A percentile compares a stretch with the other conserved stretches of the same genome.
These are phyloP conservation scores for Botia kubotai DNA, from an alignment of 2,797 vertebrate species.

Conservation along the genomic window DNA sequence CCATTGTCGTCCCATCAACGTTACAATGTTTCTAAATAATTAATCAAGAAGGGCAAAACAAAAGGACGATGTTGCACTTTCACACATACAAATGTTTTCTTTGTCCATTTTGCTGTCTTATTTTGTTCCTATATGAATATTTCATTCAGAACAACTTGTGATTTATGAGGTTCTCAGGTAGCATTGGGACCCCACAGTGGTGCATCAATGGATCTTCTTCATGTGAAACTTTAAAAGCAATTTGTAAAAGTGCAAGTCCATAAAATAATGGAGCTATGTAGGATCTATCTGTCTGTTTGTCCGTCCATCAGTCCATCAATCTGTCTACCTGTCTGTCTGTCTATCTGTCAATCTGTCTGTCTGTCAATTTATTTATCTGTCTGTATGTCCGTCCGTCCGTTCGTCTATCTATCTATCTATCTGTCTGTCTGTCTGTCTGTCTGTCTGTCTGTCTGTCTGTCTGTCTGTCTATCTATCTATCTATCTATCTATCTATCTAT, in stretches of 20 bases:
- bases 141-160: slow-evolving; percentile 64
- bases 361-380: neutral
- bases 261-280: slow-evolving; percentile 26
- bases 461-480: neutral
- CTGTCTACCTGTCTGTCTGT: neutral
- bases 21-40: slow-evolving; percentile 75
- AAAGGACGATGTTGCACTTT: slow-evolving; percentile 58
- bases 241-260: slow-evolving; percentile 38
- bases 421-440: neutral
- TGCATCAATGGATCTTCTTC: slow-evolving; percentile 54
- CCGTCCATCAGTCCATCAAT: too few relatives aligned
- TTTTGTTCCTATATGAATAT: slow-evolving; percentile 68
- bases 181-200: slow-evolving; percentile 40
- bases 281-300: too few relatives aligned
- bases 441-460: neutral
- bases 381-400: neutral
- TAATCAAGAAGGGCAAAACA: slow-evolving; percentile 65
- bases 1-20: slow-evolving; percentile 65
- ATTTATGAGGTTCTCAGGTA: slow-evolving; percentile 53
- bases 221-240: slow-evolving; percentile 50
- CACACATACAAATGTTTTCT: slow-evolving; percentile 64
- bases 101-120: slow-evolving; percentile 66
- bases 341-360: neutral
- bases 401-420: neutral
- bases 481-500: neutral